Percentiles rank a stretch among this genome's conserved stretches.
These are phyloP conservation scores for Germaria angustata DNA, from an alignment of 2,888 invertebrate species.

Conservation along the genomic window DNA sequence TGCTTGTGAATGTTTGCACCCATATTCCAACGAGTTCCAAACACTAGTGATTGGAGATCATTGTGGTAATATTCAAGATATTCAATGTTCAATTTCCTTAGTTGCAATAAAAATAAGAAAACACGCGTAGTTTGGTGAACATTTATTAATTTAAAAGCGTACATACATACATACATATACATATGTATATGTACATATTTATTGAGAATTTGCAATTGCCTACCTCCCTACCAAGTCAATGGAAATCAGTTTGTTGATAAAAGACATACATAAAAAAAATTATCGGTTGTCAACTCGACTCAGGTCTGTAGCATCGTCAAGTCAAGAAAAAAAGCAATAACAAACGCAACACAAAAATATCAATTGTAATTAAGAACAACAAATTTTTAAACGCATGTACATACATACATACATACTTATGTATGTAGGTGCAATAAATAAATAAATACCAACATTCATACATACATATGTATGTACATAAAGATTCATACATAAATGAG, in stretches of 20 bases:
- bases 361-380: constrained; percentile 32
- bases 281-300: not conserved
- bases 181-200: constrained; percentile 12
- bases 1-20: constrained; percentile 3
- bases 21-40: constrained; percentile 10
- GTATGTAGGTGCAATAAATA: too few species aligned
- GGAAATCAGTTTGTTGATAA: not conserved
- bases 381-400: not conserved
- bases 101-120: not conserved
- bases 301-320: not conserved
- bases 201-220: not conserved
- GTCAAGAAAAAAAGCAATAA: constrained; percentile 7
- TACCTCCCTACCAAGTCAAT: not conserved
- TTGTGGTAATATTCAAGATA: constrained; percentile 30
- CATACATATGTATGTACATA: too few species aligned
- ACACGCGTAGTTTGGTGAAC: constrained; percentile 43
- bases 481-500: not conserved
- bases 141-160: constrained; percentile 9
- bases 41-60: constrained; percentile 40
- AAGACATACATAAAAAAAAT: not conserved
- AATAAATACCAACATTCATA: too few species aligned
- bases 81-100: constrained; percentile 14
- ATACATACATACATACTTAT: too few species aligned
- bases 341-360: not conserved
- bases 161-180: too few species aligned